Evolutionary conservation across 2,888 invertebrate species (phyloP), one percentile per base, ranked within the genome.

Genomic region (Eupithecia insigniata): DNA sequence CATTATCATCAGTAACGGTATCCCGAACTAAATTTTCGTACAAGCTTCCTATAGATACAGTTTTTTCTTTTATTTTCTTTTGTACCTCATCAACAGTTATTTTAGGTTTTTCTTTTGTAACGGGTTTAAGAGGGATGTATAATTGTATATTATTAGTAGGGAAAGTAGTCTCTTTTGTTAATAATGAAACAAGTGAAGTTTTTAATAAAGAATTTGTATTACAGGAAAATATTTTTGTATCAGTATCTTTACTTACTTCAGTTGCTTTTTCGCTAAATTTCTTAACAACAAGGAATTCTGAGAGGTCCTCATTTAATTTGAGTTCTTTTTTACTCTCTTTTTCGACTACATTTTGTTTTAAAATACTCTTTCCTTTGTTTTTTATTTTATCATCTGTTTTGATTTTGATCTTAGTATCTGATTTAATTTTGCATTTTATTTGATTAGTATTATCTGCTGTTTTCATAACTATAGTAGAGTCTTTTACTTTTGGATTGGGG

Each of bases 11-110:
- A 4, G 70, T 71, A 0, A 74, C 66, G 0, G 74, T 71, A 10
- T 74, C 74, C 2, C 66, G 7, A 55, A 71, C 73, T 30, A 73
- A 28, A 30, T 46, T 74, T 34, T 61, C 71, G 28, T 71, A 71
- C 28, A 74, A 66, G 28, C 66, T 71, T 0, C 66, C 68, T 26
- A 71, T 69, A 12, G 68, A 12, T 0, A 55, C 68, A 26, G 60
- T 68, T 43, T 66, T 34, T 10, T 34, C 34, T 10, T 34, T 69
- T 12, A 67, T 61, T 36, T 61, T 67, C 22, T 65, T 26, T 62
- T 62, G 34, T 34, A 62, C 28, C n/a, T 32, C 61, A n/a, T 62
- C n/a, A 62, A 62, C 32, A 18, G 12, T 12, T 62, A 62, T 62
- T 34, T 30, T 28, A 64, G 58, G 22, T 39, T 30, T 69, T 55